Evolutionary conservation across 2,888 invertebrate species (phyloP), one percentile per base, ranked within the genome.

Genomic region (Lampropteryx suffumata): DNA sequence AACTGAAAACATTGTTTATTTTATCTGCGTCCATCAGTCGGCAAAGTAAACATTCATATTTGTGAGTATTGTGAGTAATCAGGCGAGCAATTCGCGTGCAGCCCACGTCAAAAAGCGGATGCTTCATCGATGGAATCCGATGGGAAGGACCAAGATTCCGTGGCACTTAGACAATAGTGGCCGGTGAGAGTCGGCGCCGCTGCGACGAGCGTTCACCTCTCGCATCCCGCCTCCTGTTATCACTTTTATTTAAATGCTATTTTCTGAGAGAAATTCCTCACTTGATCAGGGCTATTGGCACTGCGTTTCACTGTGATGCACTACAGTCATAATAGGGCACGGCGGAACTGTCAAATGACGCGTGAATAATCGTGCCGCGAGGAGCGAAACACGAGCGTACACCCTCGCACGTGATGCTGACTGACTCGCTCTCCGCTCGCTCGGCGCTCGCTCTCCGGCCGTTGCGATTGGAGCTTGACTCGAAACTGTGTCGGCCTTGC

Each of bases 131-230:
- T 77, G 84, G 86, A 84, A 84, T 87, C 80, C 82, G 82, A 83
- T 86, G 86, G 81, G 83, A 86, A 88, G 89, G 86, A 88, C 87
- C 81, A 87, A 87, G 89, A 89, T 86, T 84, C 87, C 85, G 85
- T 79, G 81, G 84, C 88, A 85, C 84, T 86, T 83, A 87, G 86
- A 90, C 89, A 89, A 89, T 89, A 87, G 83, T 81, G 69, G 79
- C 79, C 82, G 84, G 87, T 82, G 89, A 86, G 88, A 88, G 88
- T 84, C 82, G 85, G 85, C 88, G 86, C 84, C 86, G 84, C 81
- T 76, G 79, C 79, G 86, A 86, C 86, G 89, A 88, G 82, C 89
- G 77, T 90, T 90, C 84, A 89, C 89, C 89, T 88, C 84, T 86
- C 80, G 74, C 79, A 84, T 82, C 83, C 80, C 82, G 78, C 65